Evolutionary conservation across 2,888 invertebrate genomes (phyloP), one percentile per base, ranked within the genome.

Genomic region (Rhyacophila evoluta): DNA sequence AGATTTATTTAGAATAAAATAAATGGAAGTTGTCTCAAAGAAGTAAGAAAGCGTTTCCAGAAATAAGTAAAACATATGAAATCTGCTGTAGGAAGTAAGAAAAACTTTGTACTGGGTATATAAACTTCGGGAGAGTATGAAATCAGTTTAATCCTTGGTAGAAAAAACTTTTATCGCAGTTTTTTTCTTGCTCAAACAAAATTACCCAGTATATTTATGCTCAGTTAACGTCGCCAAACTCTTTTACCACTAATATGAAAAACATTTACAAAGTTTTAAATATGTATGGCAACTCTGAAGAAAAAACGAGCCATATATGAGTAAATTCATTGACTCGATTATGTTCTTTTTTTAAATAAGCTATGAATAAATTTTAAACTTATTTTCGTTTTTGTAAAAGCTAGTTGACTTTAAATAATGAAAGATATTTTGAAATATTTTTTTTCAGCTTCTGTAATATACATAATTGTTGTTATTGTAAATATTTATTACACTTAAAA

Each of bases 151-250:
- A 69, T 69, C 69, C 15, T 33, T n/a, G 3, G 1, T 12, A 69
- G 69, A 69, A 28, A 55, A 28, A 69, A 27, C 69, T 69, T 69
- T 38, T 39, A 33, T 12, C 39, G 29, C 39, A 25, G 38, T 70
- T 55, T 75, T n/a, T 75, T 75, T 38, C 33, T 39, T 69, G 6
- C 55, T 33, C 27, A 41, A 71, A 71, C 41, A 39, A 76, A 55
- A 72, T 55, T 29, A 55, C 36, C 36, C 55, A 67, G 25, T 27
- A 36, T 72, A 76, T 76, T 76, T 72, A 72, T 15, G 76, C 76
- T 55, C 55, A 55, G 38, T 76, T 76, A 72, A 55, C 36, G 27
- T 12, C 3, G 55, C 55, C 19, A 19, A 55, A 55, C 55, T 55
- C 55, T 55, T 55, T 55, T 19, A 6, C 55, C 19, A 55, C 55